phyloP scores from a whole-genome alignment of 2,113 vertebrate species.

The Tricholaema leucomelas region DNA sequence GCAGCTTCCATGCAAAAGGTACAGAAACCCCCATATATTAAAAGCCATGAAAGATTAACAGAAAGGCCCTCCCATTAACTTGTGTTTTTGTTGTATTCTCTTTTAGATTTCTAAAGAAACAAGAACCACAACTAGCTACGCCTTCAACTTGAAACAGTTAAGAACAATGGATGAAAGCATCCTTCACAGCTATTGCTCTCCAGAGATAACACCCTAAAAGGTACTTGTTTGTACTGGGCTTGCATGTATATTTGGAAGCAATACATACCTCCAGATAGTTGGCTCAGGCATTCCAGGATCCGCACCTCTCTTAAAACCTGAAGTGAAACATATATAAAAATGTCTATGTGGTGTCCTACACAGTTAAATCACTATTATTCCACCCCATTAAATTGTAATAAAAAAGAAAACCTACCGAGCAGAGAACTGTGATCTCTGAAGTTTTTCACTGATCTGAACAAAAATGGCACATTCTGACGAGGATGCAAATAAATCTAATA shows the following conservation, averaged over 20 bases:
- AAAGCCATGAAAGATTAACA: neutral
- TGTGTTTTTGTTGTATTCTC: neutral
- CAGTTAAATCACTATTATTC: neutral
- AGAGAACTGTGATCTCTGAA: neutral
- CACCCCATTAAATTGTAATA: neutral
- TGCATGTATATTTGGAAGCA: neutral
- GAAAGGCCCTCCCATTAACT: neutral
- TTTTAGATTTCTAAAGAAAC: neutral
- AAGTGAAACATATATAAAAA: neutral
- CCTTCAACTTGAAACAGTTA: neutral
- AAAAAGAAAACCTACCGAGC: neutral
- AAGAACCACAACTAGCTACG: neutral
- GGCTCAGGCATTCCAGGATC: slow-evolving; percentile 98
- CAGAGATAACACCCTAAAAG: neutral
- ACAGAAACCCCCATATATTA: neutral
- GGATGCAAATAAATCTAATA: neutral
- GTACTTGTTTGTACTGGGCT: neutral
- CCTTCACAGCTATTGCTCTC: neutral
- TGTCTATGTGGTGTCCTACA: neutral
- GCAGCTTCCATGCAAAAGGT: neutral
- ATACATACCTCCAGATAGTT: slow-evolving; percentile 86
- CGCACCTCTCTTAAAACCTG: slow-evolving; percentile 96
- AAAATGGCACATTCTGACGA: neutral
- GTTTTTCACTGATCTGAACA: neutral
- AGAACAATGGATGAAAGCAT: neutral